Base-by-base conservation (phyloP, 2,797 vertebrate genomes). In the Hippopotamyrus pictus region DNA sequence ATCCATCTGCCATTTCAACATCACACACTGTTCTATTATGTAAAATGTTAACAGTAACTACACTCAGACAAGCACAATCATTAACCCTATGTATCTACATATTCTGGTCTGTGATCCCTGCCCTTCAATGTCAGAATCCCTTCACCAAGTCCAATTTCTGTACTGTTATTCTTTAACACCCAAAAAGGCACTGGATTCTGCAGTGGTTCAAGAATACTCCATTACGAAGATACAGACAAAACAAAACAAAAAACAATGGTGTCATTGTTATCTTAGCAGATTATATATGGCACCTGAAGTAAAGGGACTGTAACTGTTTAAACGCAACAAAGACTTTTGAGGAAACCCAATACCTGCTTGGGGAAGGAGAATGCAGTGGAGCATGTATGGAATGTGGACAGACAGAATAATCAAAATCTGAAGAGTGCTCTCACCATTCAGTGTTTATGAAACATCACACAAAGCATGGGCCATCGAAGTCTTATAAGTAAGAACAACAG, bases 371-470 rank as follows among this genome's bases (percentile, higher is more conserved):
- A 94, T 94, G 94, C 29, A 93, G 94, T 90, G 89, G 94, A 94
- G 94, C 94, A 95, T 89, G 93, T 92, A 93, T 46, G 91, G 95
- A 95, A 95, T 95, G 94, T 92, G 91, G 94, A 94, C 93, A 91
- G 91, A 92, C 91, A 91, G 87, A 89, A 91, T 91, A 90, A 95
- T 96, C 94, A 95, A 94, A 93, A 95, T 96, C 95, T 96, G 95
- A 95, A 96, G 92, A 93, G 93, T 94, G 95, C 95, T 95, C 94
- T 96, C 95, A 94, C 93, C 90, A 91, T 95, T 95, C 93, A 91
- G 92, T 95, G 95, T 95, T 96, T 95, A 95, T 95, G 93, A 96
- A 96, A 96, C 95, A 96, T 94, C 94, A 94, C 94, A 94, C 94
- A 95, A 95, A 94, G 94, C 94, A 96, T 95, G 93, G 90, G 90